phyloP scores from a whole-genome alignment of 1,140 invertebrate species.

The Lordiphosa clarofinis region DNA sequence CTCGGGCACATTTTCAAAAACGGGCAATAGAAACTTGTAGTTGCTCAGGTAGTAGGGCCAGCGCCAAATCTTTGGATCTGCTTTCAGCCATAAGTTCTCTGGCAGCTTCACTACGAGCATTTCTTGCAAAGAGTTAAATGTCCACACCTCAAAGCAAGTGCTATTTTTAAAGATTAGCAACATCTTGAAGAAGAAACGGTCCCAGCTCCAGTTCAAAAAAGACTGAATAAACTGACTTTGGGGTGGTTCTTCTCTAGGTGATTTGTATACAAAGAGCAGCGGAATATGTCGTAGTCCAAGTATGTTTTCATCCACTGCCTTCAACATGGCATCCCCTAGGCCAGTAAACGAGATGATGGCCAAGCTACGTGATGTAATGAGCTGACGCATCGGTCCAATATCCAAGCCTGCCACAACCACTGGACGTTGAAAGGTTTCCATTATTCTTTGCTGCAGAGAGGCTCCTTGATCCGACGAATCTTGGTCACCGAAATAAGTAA shows the following conservation, averaged over 20 bases:
- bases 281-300: not conserved
- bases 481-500: conserved; percentile 2
- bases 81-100: no score
- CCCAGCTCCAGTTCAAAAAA: conserved; percentile 5
- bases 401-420: conserved; percentile 1
- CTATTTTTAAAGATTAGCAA: not conserved
- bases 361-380: not conserved
- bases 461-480: not conserved
- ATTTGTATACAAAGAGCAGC: conserved; percentile 2
- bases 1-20: conserved; percentile 4
- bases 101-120: not conserved
- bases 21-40: conserved; percentile 1
- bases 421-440: not conserved
- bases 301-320: not conserved
- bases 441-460: conserved; percentile 12
- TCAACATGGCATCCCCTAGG: conserved; percentile 9
- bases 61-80: not conserved
- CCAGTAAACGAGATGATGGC: conserved; percentile 8
- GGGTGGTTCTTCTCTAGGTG: not conserved
- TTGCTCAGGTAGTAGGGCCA: not conserved
- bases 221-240: not conserved
- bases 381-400: not conserved
- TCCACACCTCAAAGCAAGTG: no score
- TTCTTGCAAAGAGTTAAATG: not conserved
- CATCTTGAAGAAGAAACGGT: not conserved